Base-by-base conservation (phyloP, 2,797 vertebrate species). In the Cryptoprocta ferox region DNA sequence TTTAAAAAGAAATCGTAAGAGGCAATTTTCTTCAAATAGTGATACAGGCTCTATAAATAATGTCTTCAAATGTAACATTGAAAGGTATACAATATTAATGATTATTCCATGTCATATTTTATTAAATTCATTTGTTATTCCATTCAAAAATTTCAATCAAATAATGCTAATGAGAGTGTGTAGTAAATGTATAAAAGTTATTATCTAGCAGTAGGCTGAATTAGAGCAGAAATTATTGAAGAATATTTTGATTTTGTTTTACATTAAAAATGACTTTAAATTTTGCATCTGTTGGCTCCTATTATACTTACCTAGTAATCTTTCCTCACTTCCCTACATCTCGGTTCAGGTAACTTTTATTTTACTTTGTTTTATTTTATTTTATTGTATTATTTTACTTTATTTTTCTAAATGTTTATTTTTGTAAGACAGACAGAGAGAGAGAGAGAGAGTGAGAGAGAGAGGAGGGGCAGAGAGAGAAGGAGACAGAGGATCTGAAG, bases 11-110 rank as follows among this genome's bases (percentile, higher is more conserved):
- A 92, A 87, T 30, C 12, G 13, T 53, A 76, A 76, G 79, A 88
- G 15, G 73, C 66, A 85, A 78, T 94, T 97, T 94, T 94, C 81
- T 92, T 86, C 95, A 91, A 82, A 86, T 92, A 89, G 86, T 83
- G 70, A 66, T 91, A 84, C 61, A 93, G 19, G 9, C 32, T 73
- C 53, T 61, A 75, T 16, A 65, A 96, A 82, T 92, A 95, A 91
- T 68, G 11, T 85, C 65, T 88, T 95, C 82, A 95, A 94, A 92
- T 39, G 32, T 61, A 87, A 26, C 42, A 75, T 12, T 94, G 53
- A 90, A 93, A 90, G 30, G 24, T 70, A 26, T 78, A 35, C 32
- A 81, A 53, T 71, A 95, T 68, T 83, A 80, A 89, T 89, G 70
- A 87, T 83, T 53, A 81, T 86, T 63, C 56, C 92, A 32, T 92